Base-by-base conservation (phyloP, 2,797 vertebrate species). In the Gambusia yucatana region DNA sequence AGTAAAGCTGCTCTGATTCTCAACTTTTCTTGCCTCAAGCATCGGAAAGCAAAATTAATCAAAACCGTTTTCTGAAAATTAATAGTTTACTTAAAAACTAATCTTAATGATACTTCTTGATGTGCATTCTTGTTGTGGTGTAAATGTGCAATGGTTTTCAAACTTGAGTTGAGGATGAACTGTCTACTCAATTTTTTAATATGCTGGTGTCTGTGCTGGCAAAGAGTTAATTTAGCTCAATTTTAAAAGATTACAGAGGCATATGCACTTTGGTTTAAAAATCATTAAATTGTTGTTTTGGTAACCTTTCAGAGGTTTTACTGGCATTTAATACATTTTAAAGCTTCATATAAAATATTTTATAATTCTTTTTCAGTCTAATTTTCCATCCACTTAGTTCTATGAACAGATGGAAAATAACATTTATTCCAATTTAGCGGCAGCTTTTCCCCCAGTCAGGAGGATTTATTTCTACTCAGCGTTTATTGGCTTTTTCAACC, bases 401-500 rank as follows among this genome's bases (percentile, higher is more conserved):
- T 69, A 17, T 47, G 52, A 39, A 63, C 70, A 41, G 41, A 78
- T 55, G 17, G 47, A 73, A 57, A 70, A 73, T 48, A 30, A 47
- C 59, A 59, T 22, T 65, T 33, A 0, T 71, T n/a, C n/a, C 16
- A 25, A 59, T 20, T 6, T 46, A 33, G 63, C 3, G 3, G 46
- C 63, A 48, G 72, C 65, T 65, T 67, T 48, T 65, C 25, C 43
- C 28, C n/a, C 43, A 78, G 44, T 73, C 73, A n/a, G 61, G 22
- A 67, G 2, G 20, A 44, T 73, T 65, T 59, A 59, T 78, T 43
- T 61, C 72, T 13, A 61, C 36, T 9, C 72, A 9, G 44, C 30
- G 22, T 55, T 75, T 55, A 55, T 57, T 46, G 72, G 39, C 11
- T 74, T 55, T 79, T 75, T 69, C 48, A 44, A 69, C 59, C 61